Conservation (phyloP, 2,113 vertebrate genomes). For the Galbula dea region DNA sequence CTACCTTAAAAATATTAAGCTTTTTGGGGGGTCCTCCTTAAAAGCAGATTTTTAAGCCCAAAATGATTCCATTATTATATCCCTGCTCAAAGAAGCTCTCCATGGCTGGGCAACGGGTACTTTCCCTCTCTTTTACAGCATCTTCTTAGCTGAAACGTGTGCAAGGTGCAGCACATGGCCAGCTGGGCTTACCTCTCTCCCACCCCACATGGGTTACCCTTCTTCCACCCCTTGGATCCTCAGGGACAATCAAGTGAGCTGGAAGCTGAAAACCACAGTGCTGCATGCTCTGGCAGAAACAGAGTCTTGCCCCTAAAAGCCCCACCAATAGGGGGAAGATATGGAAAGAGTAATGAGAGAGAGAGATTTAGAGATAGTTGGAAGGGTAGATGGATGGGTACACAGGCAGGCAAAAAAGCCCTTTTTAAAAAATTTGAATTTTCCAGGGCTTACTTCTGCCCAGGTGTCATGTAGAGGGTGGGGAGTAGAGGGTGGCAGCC, state of each 20-base stretch:
- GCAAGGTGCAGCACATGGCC: accelerated
- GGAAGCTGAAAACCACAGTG: background rate
- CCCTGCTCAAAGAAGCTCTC: background rate
- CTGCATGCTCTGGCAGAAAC: background rate
- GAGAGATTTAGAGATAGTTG: background rate
- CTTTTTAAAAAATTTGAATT: background rate
- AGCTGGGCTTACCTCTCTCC: background rate
- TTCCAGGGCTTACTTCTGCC: background rate
- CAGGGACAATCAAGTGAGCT: background rate
- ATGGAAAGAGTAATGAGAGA: background rate
- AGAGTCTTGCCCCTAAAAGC: background rate
- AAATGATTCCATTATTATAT: background rate
- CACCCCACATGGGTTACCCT: background rate
- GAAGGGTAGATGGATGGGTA: background rate
- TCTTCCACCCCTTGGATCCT: accelerated
- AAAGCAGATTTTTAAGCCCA: background rate
- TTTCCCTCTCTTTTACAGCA: background rate
- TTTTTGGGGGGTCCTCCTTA: background rate
- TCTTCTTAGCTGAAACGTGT: accelerated
- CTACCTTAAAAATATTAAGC: background rate
- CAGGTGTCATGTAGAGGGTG: background rate
- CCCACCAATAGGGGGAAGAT: background rate
- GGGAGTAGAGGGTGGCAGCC: background rate
- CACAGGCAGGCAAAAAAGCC: background rate
- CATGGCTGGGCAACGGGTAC: background rate